A percentile compares a stretch with the other conserved stretches of the same genome.
phyloP scores from a whole-genome alignment of 35 echinoderm and acorn worm genomes.

The Stichopus chloronotus region DNA sequence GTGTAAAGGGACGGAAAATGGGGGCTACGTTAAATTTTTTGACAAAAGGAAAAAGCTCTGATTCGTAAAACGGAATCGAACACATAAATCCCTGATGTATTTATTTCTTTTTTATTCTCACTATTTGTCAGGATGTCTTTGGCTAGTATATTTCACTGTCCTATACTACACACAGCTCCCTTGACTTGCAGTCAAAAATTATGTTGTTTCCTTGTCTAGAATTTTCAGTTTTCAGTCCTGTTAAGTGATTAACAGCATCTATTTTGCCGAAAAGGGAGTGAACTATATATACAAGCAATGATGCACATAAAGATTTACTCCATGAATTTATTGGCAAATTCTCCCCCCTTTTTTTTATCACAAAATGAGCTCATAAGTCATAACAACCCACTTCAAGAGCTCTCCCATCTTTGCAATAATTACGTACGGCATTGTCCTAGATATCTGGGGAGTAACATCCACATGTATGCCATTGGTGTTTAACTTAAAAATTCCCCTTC shows the following conservation, averaged over 20 bases:
- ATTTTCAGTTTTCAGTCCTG: background rate
- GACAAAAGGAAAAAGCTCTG: too few relatives aligned
- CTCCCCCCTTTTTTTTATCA: background rate
- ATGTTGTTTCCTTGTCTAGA: background rate
- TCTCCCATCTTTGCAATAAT: background rate
- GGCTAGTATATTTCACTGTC: background rate
- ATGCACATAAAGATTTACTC: constrained; percentile 1
- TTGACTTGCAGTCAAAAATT: background rate
- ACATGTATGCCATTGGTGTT: too few relatives aligned
- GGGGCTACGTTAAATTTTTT: too few relatives aligned
- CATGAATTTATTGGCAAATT: constrained; percentile 8
- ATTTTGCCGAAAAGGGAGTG: background rate
- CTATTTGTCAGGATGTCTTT: background rate
- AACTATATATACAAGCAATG: background rate
- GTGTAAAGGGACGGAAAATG: too few relatives aligned
- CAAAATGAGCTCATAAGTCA: constrained; percentile 14
- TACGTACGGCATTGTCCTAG: background rate
- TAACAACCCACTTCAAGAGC: background rate
- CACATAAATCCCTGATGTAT: background rate
- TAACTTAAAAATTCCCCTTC: too few relatives aligned
- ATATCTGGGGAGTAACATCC: background rate
- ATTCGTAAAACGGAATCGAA: background rate
- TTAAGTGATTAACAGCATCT: background rate
- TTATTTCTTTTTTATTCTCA: background rate
- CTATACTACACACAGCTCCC: background rate